Evolutionary conservation across 1,140 invertebrate species (phyloP).

Genomic region (Mya arenaria): DNA sequence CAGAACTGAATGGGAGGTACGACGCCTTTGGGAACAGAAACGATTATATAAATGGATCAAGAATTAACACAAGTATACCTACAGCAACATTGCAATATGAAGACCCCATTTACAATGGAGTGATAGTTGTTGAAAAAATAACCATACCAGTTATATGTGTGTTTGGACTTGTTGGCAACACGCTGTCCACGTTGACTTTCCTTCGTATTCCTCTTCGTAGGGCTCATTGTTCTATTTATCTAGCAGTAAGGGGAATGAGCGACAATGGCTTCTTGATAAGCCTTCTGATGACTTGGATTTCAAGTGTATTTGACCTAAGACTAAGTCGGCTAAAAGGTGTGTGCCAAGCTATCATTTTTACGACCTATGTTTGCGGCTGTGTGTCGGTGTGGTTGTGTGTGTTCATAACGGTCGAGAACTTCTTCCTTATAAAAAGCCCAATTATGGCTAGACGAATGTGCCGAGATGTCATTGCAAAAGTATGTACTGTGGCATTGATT

Average conservation of each 20-base stretch:
- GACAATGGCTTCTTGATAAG: conserved; percentile 66
- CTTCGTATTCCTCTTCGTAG: conserved; percentile 55
- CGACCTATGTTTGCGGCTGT: conserved; percentile 75
- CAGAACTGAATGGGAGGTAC: too few relatives aligned
- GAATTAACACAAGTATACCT: too few relatives aligned
- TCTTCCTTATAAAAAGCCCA: conserved; percentile 75
- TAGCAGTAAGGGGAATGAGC: conserved; percentile 63
- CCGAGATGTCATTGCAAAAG: conserved; percentile 66
- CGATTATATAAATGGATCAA: too few relatives aligned
- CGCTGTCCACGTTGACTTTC: conserved; percentile 59
- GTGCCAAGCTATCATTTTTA: conserved; percentile 77
- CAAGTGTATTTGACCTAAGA: conserved; percentile 80
- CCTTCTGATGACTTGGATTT: conserved; percentile 81
- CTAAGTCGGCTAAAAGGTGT: conserved; percentile 66
- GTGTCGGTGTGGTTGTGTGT: conserved; percentile 80
- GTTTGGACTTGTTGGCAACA: conserved; percentile 66
- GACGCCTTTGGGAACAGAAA: too few relatives aligned
- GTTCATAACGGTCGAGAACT: conserved; percentile 69
- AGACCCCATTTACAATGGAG: too few relatives aligned
- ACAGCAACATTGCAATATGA: too few relatives aligned
- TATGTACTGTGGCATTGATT: conserved; percentile 59
- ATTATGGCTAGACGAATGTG: conserved; percentile 69
- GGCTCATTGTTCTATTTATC: conserved; percentile 67
- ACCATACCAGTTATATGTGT: conserved; percentile 60
- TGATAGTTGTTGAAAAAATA: conserved; percentile 15